Conservation (phyloP, 2,113 vertebrate species). For the Willisornis vidua region DNA sequence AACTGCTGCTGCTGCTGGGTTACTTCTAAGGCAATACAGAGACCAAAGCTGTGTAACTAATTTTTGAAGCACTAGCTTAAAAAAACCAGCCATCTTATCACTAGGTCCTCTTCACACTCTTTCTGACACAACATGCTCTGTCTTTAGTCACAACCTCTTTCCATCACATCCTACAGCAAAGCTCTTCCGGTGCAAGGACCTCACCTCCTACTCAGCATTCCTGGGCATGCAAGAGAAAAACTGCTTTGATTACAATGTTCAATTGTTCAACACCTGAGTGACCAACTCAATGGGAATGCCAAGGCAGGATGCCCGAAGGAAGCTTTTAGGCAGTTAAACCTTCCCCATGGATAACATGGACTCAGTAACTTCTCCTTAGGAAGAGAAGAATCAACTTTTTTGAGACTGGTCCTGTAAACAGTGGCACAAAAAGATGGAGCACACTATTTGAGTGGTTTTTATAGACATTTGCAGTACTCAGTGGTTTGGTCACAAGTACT, state of each 20-base stretch:
- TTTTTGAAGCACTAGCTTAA: background rate
- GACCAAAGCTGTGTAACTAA: background rate
- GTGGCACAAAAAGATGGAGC: background rate
- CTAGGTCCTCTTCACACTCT: background rate
- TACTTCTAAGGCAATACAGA: background rate
- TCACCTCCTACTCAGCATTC: background rate
- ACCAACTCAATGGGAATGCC: background rate
- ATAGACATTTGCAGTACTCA: background rate
- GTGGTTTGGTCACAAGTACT: background rate
- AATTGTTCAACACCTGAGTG: rapidly evolving
- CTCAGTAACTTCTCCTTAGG: background rate
- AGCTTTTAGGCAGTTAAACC: background rate
- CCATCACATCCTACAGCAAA: background rate
- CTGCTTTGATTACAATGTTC: background rate
- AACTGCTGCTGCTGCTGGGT: background rate
- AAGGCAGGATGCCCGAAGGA: background rate
- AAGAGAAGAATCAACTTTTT: background rate
- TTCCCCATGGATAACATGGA: background rate
- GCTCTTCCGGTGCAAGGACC: background rate
- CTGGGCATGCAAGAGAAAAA: background rate
- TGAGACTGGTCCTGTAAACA: background rate
- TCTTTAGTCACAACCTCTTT: background rate
- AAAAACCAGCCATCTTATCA: background rate
- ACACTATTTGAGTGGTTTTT: background rate
- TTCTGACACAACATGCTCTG: background rate